Evolutionary conservation across 2,113 vertebrate species (phyloP), one percentile per base, ranked within the genome.

Genomic region (Saccopteryx leptura): DNA sequence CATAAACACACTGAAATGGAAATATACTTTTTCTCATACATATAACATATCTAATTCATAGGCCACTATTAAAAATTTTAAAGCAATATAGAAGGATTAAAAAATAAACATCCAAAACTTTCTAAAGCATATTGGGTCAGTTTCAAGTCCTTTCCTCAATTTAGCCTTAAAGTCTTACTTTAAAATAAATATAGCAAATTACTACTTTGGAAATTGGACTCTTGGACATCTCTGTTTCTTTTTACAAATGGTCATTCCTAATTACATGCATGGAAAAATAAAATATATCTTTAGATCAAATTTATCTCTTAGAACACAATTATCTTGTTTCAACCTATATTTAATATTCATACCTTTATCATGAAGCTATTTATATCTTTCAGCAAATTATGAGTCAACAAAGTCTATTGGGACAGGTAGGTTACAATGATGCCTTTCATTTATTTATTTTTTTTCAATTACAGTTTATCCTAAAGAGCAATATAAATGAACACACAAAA

Each of bases 201-300:
- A 86, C 76, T 97, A 89, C 94, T 95, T 97, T 85, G 86, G 84
- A 97, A 96, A 93, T 46, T 80, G 79, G 54, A 61, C 56, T 97
- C 85, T 31, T 74, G 85, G 52, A 76, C 58, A 94, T 96, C 74
- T 94, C 60, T 31, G 52, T 14, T 91, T 97, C 75, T 91, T 61
- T 97, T 94, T 97, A 39, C 52, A 96, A 93, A 91, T 95, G 95
- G 93, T 76, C 90, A 94, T 97, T 96, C 60, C 79, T 95, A 97
- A 97, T 96, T 97, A 94, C 11, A 93, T 39, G 92, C 56, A 95
- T 28, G 28, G 78, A 75, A 75, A 91, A 91, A 88, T 86, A n/a
- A 94, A 94, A 95, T 58, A 4, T 78, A 88, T 71, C 82, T 91
- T 94, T 96, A 96, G 89, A 86, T 91, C 74, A 89, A 39, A 88